Conservation (phyloP, 2,888 invertebrate species). For the Lithosia quadra region DNA sequence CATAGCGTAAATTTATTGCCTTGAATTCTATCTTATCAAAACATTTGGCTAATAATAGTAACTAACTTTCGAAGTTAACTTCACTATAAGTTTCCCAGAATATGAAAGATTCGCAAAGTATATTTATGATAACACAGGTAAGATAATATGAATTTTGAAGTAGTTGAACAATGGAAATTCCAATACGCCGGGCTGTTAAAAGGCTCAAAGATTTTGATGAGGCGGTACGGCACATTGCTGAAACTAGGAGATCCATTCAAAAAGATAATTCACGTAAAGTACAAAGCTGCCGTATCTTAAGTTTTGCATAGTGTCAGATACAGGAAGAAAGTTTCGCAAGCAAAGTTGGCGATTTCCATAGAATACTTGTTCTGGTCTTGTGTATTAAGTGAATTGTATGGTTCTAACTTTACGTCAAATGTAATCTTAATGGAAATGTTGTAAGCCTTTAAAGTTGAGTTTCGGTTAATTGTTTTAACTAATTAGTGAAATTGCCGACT, state of each 20-base stretch:
- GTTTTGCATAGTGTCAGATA: slow-evolving; percentile 42
- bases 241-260: slow-evolving; percentile 49
- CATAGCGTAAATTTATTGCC: not conserved
- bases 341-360: slow-evolving; percentile 41
- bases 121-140: slow-evolving; percentile 32
- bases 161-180: slow-evolving; percentile 38
- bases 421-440: slow-evolving; percentile 5
- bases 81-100: not conserved
- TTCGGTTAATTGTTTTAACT: not conserved
- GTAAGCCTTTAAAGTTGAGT: not conserved
- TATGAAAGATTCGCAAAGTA: not conserved
- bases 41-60: not conserved
- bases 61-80: no score
- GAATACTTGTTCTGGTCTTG: slow-evolving; percentile 16
- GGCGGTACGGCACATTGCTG: slow-evolving; percentile 31
- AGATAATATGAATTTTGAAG: slow-evolving; percentile 28
- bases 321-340: slow-evolving; percentile 41
- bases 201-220: slow-evolving; percentile 39
- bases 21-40: not conserved
- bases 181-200: slow-evolving; percentile 25
- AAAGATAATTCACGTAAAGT: slow-evolving; percentile 55
- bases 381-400: not conserved
- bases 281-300: slow-evolving; percentile 48
- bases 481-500: not conserved
- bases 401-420: slow-evolving; percentile 4